Conservation (phyloP, 1,140 invertebrate genomes). For the Mactra quadrangularis region DNA sequence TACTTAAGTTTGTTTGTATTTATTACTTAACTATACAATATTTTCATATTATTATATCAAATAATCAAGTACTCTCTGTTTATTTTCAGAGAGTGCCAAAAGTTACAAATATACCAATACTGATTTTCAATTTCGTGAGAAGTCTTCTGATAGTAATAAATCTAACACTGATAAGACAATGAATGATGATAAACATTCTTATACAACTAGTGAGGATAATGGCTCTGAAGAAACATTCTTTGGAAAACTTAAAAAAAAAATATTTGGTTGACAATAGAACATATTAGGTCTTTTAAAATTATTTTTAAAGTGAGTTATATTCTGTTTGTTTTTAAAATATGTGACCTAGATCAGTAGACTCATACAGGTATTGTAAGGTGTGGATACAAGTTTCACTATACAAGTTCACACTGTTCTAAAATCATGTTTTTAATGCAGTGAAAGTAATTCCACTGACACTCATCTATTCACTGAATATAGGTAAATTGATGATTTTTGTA, state of each 20-base stretch:
- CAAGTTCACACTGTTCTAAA: background rate
- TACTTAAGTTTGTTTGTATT: too few relatives aligned
- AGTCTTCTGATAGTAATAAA: background rate
- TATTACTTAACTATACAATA: too few relatives aligned
- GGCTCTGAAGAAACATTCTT: conserved; percentile 84
- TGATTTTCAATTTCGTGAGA: conserved; percentile 18
- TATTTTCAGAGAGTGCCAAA: background rate
- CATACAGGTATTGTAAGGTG: background rate
- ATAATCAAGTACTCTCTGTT: background rate
- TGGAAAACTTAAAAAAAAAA: conserved; percentile 87
- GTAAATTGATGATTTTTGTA: too few relatives aligned
- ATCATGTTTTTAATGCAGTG: too few relatives aligned
- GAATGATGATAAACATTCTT: conserved; percentile 6
- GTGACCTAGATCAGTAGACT: background rate
- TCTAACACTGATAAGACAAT: background rate
- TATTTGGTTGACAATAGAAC: conserved; percentile 86
- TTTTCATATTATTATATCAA: too few relatives aligned
- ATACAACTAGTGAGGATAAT: conserved; percentile 79
- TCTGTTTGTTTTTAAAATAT: background rate
- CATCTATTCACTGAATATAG: too few relatives aligned
- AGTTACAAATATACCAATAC: conserved; percentile 11
- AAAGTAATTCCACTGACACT: too few relatives aligned
- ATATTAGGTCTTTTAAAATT: conserved; percentile 5
- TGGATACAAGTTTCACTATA: background rate
- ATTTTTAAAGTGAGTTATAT: background rate